Conservation (phyloP, 2,888 invertebrate species). For the Tetragonisca angustula region DNA sequence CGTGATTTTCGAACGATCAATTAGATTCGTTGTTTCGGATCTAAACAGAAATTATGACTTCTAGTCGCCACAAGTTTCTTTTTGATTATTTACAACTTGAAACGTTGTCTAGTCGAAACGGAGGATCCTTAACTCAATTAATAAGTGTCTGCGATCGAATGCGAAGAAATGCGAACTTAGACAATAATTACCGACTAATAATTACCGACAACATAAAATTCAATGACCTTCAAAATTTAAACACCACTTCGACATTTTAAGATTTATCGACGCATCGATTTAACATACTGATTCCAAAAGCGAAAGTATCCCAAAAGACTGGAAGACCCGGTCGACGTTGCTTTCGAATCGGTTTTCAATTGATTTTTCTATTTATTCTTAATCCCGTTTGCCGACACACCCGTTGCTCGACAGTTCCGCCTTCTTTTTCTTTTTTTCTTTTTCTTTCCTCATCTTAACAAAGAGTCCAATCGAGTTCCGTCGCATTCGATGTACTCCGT, state of each 20-base stretch:
- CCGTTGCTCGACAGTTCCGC: background rate
- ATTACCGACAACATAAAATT: no score
- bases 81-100: no score
- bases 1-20: background rate
- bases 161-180: no score
- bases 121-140: no score
- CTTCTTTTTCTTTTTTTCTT: background rate
- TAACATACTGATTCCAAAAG: no score
- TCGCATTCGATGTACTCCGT: conserved; percentile 1
- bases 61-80: no score
- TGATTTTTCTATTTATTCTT: background rate
- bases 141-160: no score
- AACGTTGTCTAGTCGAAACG: no score
- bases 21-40: background rate
- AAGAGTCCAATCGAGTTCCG: background rate
- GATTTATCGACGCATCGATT: no score
- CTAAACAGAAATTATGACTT: background rate
- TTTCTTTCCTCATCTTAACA: background rate
- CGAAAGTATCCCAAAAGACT: background rate
- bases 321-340: background rate
- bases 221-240: no score
- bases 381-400: background rate
- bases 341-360: background rate
- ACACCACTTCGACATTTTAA: no score
- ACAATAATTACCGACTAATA: no score